Conservation (phyloP, 1,140 invertebrate species). For the Helicoverpa armigera region DNA sequence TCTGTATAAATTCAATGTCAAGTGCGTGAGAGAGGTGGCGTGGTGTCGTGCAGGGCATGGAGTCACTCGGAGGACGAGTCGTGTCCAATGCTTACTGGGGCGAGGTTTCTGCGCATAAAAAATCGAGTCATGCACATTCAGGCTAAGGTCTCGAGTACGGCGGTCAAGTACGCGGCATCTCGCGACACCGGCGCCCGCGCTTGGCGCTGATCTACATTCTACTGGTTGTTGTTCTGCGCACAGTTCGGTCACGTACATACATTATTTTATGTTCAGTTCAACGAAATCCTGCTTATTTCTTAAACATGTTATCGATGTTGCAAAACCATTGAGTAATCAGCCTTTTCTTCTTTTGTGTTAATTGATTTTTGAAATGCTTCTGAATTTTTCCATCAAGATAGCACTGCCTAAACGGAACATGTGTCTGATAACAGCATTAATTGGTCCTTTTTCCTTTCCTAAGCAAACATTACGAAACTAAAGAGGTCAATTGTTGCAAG, state of each 20-base stretch:
- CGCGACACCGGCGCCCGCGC: not conserved
- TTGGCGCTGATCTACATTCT: slow-evolving; percentile 40
- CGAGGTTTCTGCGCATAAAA: slow-evolving; percentile 61
- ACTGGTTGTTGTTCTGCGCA: slow-evolving; percentile 23
- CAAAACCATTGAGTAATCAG: no score
- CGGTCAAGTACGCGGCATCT: slow-evolving; percentile 55
- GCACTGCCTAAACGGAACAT: not conserved
- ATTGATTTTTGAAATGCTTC: not conserved
- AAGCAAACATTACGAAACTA: not conserved
- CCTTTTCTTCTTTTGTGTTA: not conserved
- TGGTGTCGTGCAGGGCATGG: slow-evolving; percentile 6
- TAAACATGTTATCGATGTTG: not conserved
- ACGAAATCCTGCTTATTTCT: not conserved
- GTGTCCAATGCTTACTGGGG: slow-evolving; percentile 56
- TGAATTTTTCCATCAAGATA: no score
- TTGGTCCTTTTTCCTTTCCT: slow-evolving; percentile 30
- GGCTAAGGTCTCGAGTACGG: slow-evolving; percentile 62
- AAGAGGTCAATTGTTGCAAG: slow-evolving; percentile 41
- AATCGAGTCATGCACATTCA: slow-evolving; percentile 68
- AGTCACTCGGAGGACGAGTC: slow-evolving; percentile 49
- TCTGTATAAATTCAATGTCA: slow-evolving; percentile 56
- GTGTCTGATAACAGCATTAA: not conserved
- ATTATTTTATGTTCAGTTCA: slow-evolving; percentile 19
- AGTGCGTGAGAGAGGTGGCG: slow-evolving; percentile 46
- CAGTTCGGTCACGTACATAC: slow-evolving; percentile 25